These are phyloP conservation scores for Lophura nycthemera DNA, from an alignment of 2,113 vertebrate species.

Conservation along the genomic window DNA sequence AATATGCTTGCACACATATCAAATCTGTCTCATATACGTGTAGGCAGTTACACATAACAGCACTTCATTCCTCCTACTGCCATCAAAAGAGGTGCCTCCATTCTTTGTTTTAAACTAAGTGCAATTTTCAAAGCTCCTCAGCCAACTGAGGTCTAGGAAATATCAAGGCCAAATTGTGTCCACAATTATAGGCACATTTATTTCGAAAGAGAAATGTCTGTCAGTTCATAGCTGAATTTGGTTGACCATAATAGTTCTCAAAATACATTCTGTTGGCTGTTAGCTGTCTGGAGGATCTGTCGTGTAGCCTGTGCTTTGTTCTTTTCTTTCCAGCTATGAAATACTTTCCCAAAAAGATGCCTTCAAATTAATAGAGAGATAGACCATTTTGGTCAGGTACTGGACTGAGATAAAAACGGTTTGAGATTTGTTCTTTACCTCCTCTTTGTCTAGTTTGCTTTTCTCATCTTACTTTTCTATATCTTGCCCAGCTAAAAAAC, in stretches of 20 bases:
- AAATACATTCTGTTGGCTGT: not conserved
- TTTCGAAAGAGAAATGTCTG: not conserved
- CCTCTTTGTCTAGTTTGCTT: not conserved
- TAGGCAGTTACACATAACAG: not conserved
- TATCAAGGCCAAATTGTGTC: not conserved
- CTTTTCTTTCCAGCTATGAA: not conserved
- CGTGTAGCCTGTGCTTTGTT: not conserved
- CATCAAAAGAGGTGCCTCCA: not conserved
- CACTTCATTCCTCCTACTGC: not conserved
- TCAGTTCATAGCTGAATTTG: not conserved
- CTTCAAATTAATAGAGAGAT: constrained; percentile 20
- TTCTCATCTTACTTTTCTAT: not conserved
- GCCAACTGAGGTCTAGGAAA: not conserved
- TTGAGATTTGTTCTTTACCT: not conserved
- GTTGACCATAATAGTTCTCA: not conserved
- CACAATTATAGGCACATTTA: not conserved
- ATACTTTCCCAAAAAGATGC: not conserved
- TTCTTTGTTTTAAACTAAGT: not conserved
- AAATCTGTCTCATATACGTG: not conserved
- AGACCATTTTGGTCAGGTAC: not conserved
- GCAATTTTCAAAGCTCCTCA: not conserved
- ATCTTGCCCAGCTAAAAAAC: not conserved
- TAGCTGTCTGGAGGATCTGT: not conserved
- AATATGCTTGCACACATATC: not conserved
- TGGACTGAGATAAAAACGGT: not conserved